These are phyloP conservation scores for Microcebus lehilahytsara DNA, from an alignment of 2,113 vertebrate species.

Conservation along the genomic window DNA sequence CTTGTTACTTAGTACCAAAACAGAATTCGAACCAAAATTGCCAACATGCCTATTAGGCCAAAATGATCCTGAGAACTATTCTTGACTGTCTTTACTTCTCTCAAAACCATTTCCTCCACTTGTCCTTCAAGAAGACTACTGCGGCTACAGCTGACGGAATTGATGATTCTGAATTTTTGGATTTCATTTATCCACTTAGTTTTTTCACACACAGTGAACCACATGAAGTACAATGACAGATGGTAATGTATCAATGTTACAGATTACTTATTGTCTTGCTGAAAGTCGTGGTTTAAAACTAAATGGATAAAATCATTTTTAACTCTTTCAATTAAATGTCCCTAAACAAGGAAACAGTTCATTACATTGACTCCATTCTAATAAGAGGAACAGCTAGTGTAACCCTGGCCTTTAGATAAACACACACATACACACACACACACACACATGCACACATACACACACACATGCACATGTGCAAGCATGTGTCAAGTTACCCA, in stretches of 20 bases:
- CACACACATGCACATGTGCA: background rate
- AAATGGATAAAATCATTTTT: background rate
- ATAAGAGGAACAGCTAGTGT: background rate
- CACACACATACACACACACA: background rate
- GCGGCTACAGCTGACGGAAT: background rate
- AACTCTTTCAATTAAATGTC: background rate
- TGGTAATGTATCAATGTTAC: background rate
- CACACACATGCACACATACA: no score
- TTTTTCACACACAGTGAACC: background rate
- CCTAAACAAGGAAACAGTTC: background rate
- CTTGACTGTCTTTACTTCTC: background rate
- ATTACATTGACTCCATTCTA: background rate
- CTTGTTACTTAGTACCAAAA: background rate
- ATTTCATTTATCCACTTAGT: background rate
- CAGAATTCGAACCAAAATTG: background rate
- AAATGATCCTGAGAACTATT: background rate
- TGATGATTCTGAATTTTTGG: background rate
- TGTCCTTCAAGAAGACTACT: background rate
- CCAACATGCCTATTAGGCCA: background rate
- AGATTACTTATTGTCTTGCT: background rate
- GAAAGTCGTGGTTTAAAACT: conserved; percentile 25
- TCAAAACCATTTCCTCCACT: background rate
- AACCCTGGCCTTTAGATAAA: background rate
- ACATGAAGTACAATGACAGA: background rate
- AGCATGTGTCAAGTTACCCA: background rate